phyloP scores from a whole-genome alignment of 2,113 vertebrate genomes.

The Fregata magnificens region DNA sequence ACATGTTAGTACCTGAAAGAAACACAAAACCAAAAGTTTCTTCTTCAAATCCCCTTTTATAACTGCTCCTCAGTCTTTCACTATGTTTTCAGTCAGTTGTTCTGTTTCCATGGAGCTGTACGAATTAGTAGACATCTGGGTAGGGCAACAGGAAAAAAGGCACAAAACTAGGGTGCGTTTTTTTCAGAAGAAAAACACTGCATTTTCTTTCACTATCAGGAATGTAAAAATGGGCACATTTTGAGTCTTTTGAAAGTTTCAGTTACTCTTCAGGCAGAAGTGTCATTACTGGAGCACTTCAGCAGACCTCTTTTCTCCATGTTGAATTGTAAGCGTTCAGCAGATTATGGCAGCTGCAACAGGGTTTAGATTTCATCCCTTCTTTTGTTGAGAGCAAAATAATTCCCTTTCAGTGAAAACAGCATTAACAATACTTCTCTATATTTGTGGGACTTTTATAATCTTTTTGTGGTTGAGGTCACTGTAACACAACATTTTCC shows the following conservation, averaged over 20 bases:
- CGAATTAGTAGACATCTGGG: not conserved
- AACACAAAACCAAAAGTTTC: not conserved
- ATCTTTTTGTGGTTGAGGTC: not conserved
- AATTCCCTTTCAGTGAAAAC: not conserved
- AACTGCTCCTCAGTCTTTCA: not conserved
- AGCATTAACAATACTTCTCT: not conserved
- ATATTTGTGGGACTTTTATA: not conserved
- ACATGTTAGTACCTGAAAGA: not conserved
- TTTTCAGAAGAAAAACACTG: not conserved
- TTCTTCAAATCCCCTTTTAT: not conserved
- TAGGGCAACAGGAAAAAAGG: not conserved
- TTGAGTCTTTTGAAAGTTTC: slow-evolving; percentile 52
- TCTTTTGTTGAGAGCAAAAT: slow-evolving; percentile 39
- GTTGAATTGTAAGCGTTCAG: not conserved
- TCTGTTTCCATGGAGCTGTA: slow-evolving; percentile 40
- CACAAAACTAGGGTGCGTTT: not conserved
- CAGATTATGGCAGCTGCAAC: slow-evolving; percentile 6
- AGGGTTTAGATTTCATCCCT: slow-evolving; percentile 22
- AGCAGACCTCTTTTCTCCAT: not conserved
- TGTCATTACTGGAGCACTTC: slow-evolving; percentile 25
- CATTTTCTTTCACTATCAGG: not conserved
- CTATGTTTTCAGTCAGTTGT: not conserved
- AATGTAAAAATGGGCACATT: not conserved
- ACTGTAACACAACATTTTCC: not conserved
- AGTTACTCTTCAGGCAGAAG: slow-evolving; percentile 23